These are phyloP conservation scores for Celastrina argiolus DNA, from an alignment of 2,888 invertebrate genomes.

Conservation along the genomic window DNA sequence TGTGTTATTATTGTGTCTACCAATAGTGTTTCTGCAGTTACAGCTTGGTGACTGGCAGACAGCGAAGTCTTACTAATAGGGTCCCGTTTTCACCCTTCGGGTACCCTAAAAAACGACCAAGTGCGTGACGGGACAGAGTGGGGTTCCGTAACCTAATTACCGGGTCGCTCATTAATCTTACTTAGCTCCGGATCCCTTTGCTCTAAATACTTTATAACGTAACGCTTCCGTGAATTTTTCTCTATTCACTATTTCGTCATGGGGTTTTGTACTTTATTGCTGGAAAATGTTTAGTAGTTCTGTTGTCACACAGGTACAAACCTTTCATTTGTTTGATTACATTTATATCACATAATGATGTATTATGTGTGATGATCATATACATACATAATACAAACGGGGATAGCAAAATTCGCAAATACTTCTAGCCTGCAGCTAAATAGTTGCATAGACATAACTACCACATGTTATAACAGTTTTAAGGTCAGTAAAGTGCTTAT, in stretches of 20 bases:
- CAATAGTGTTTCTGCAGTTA: no score
- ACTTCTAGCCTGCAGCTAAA: background rate
- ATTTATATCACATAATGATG: no score
- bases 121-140: slow-evolving; percentile 7
- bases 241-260: background rate
- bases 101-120: background rate
- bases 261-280: no score
- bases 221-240: background rate
- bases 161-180: background rate
- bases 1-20: no score
- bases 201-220: background rate
- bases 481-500: background rate
- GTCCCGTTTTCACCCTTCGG: no score
- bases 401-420: no score
- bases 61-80: no score
- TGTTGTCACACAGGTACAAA: background rate
- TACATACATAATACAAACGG: no score
- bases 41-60: no score
- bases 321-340: no score
- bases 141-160: slow-evolving; percentile 14
- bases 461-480: background rate
- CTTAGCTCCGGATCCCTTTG: background rate
- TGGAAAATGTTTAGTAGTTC: no score
- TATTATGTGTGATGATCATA: no score
- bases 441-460: background rate